Evolutionary conservation across 2,113 vertebrate genomes (phyloP).

Genomic region (Athene noctua): DNA sequence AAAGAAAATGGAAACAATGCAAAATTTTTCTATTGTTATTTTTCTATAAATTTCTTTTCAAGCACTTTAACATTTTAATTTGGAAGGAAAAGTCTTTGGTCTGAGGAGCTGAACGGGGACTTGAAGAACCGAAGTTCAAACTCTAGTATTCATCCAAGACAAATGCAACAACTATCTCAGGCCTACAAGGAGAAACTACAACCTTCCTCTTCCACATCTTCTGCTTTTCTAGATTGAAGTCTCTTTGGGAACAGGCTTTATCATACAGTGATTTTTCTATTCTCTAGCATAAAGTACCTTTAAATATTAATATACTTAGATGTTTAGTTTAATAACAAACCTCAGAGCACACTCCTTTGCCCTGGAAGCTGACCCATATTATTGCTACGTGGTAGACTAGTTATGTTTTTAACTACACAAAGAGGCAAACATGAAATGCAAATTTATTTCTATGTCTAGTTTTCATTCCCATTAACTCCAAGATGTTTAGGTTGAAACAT

Average conservation of each 20-base stretch:
- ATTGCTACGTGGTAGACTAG: not conserved
- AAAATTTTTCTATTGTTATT: not conserved
- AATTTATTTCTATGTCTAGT: not conserved
- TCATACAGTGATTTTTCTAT: not conserved
- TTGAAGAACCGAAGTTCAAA: not conserved
- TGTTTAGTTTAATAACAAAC: not conserved
- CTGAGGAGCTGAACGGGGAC: not conserved
- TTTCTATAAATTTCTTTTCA: not conserved
- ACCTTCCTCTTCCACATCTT: not conserved
- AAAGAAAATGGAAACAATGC: not conserved
- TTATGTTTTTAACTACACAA: not conserved
- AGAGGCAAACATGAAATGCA: not conserved
- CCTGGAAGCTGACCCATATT: not conserved
- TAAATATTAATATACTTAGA: not conserved
- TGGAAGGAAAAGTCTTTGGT: not conserved
- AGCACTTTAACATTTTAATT: not conserved
- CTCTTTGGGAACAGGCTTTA: not conserved
- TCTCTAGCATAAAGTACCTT: not conserved
- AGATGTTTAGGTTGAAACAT: not conserved
- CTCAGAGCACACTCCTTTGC: not conserved
- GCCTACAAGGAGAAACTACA: not conserved
- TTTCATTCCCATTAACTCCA: not conserved
- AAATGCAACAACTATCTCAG: not conserved
- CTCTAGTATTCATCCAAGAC: not conserved
- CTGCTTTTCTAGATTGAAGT: not conserved